These are phyloP conservation scores for Aselliscus stoliczkanus DNA, from an alignment of 2,797 vertebrate species.

Conservation along the genomic window DNA sequence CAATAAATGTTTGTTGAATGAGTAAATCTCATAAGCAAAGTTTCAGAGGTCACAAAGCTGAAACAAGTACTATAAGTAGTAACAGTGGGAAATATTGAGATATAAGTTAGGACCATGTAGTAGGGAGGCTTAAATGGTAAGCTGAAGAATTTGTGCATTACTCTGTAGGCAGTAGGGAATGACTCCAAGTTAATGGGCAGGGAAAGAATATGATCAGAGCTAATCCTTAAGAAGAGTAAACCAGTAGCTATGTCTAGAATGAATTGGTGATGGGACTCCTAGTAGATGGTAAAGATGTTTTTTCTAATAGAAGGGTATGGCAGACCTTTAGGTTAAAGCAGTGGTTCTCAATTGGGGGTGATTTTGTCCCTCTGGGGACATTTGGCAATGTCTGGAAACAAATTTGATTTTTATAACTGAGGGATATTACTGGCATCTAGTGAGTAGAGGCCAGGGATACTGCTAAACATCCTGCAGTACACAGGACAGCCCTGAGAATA, in stretches of 20 bases:
- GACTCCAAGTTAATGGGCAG: not conserved
- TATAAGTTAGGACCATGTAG: not conserved
- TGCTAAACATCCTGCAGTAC: not conserved
- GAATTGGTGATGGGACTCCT: not conserved
- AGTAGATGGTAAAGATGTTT: not conserved
- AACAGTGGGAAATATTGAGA: not conserved
- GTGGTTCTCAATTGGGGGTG: not conserved
- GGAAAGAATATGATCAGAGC: not conserved
- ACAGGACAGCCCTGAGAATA: not conserved
- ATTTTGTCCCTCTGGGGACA: not conserved
- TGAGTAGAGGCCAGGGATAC: not conserved
- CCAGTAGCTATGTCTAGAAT: not conserved
- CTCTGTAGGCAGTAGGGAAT: not conserved
- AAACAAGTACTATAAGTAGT: not conserved
- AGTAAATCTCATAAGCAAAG: not conserved
- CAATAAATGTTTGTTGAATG: not conserved
- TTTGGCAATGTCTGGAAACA: not conserved
- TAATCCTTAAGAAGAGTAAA: not conserved
- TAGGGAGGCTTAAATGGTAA: not conserved
- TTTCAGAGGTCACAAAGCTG: not conserved
- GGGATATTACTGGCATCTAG: not conserved
- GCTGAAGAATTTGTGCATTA: not conserved
- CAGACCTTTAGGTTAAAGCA: not conserved
- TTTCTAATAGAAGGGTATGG: not conserved
- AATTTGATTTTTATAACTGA: not conserved